Conservation (phyloP, 2,888 invertebrate species). For the Iphiclides podalirius region DNA sequence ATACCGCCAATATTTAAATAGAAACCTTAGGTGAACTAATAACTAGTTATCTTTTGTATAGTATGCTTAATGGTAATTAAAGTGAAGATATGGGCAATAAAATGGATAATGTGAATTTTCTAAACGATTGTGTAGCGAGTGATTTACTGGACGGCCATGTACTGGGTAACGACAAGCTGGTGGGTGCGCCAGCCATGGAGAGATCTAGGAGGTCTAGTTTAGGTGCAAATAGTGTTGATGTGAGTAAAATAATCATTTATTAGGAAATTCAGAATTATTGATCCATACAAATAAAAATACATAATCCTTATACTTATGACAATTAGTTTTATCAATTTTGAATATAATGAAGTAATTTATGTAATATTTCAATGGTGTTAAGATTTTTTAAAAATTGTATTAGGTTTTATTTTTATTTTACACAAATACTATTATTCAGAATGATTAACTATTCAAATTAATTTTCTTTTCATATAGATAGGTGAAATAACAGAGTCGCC, state of each 20-base stretch:
- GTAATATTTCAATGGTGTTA: no score
- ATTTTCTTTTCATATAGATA: conserved; percentile 68
- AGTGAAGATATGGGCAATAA: conserved; percentile 68
- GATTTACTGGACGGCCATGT: conserved; percentile 76
- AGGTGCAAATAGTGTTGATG: conserved; percentile 73
- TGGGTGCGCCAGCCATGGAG: conserved; percentile 59
- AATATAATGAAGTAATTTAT: no score
- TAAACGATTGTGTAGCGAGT: conserved; percentile 68
- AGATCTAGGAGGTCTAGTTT: conserved; percentile 67
- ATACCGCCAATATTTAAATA: conserved; percentile 39
- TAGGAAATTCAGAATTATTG: no score
- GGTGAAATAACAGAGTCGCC: conserved; percentile 86
- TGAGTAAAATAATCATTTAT: conserved; percentile 60
- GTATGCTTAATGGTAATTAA: conserved; percentile 61
- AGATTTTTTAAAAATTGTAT: no score
- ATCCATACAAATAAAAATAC: no score
- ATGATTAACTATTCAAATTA: no score
- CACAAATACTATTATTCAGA: no score
- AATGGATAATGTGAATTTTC: conserved; percentile 63
- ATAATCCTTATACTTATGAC: no score
- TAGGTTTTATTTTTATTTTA: no score
- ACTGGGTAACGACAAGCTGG: conserved; percentile 64
- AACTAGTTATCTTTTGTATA: conserved; percentile 56
- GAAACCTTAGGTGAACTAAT: conserved; percentile 29
- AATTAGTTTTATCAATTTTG: no score